phyloP scores from a whole-genome alignment of 1,140 invertebrate species.

The Brachionus rotundiformis region DNA sequence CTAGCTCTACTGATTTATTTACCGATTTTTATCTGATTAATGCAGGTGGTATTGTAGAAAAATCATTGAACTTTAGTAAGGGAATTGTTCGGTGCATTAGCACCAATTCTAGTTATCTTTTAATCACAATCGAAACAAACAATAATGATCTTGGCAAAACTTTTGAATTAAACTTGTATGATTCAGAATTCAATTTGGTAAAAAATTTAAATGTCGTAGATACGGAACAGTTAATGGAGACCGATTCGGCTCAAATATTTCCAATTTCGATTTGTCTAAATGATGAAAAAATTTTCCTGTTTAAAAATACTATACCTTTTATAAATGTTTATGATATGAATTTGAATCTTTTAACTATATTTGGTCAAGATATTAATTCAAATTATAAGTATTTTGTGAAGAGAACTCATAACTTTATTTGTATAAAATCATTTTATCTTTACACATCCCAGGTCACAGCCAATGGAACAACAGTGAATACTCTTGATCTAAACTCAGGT shows the following conservation, averaged over 20 bases:
- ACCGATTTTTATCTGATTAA: neutral
- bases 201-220: neutral
- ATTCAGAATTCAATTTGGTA: neutral
- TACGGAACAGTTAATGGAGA: neutral
- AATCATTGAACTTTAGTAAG: neutral
- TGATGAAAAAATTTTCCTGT: slow-evolving; percentile 24
- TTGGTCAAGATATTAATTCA: slow-evolving; percentile 32
- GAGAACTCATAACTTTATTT: slow-evolving; percentile 19
- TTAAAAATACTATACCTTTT: slow-evolving; percentile 27
- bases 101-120: slow-evolving; percentile 15
- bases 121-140: neutral
- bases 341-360: slow-evolving; percentile 26
- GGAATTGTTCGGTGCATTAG: neutral
- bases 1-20: neutral
- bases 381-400: slow-evolving; percentile 21
- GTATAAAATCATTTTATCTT: neutral
- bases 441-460: neutral
- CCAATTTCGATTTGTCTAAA: neutral
- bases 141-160: neutral
- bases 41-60: neutral
- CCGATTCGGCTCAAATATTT: neutral
- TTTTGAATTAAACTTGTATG: slow-evolving; percentile 25
- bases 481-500: neutral
- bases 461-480: neutral
- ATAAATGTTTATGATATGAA: slow-evolving; percentile 43